Evolutionary conservation across 2,113 vertebrate species (phyloP), one percentile per base, ranked within the genome.

Genomic region (Bambusicola thoracicus): DNA sequence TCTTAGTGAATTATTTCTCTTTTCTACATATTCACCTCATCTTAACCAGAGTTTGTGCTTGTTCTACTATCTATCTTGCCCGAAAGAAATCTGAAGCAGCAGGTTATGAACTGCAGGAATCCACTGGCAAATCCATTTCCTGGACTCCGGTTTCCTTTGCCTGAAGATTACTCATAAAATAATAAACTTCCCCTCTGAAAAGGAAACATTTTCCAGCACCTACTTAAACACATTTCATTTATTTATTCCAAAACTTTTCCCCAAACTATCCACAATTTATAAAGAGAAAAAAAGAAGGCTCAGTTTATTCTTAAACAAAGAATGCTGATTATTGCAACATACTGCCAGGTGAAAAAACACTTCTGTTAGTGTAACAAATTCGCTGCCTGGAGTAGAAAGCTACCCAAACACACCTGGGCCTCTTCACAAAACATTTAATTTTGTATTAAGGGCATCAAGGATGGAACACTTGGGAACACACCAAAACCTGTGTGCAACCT

Each of bases 281-380:
- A 48, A 63, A 90, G 25, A 18, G 46, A 19, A 27, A 51, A 19
- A 27, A 46, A 75, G 38, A 18, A 81, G 29, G 20, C 36, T 9
- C 3, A 29, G 56, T 63, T 90, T 80, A 70, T 87, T 89, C 74
- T 61, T 53, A 69, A 58, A 72, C 36, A 76, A 63, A 93, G 67
- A 67, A 85, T 2, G n/a, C 62, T 80, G 83, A 86, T 87, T 58
- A 76, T 51, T 59, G 29, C 53, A 79, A 85, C 62, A 75, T 29
- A 46, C 25, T 68, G 81, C 58, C 93, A 95, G 93, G 85, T 95
- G 94, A 96, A 97, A 97, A 97, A 97, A 94, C 91, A 94, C 90
- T 97, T 96, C 94, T 97, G 80, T n/a, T 96, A 90, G 84, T 66
- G 87, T 96, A 97, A 97, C 94, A 90, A 97, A 97, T 97, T 94